phyloP scores from a whole-genome alignment of 2,113 vertebrate species.

The Suncus etruscus region DNA sequence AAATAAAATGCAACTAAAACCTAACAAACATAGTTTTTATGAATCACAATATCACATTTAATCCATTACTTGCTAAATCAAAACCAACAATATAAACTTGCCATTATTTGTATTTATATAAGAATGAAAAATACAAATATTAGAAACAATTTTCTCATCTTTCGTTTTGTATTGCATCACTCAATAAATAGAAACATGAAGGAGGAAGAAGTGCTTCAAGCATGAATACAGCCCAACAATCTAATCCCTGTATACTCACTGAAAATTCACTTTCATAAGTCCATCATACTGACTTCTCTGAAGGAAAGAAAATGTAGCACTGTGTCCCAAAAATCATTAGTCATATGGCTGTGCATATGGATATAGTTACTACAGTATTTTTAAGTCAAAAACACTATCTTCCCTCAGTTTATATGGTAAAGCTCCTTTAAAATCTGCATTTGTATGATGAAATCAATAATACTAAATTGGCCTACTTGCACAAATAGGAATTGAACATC shows the following conservation, averaged over 20 bases:
- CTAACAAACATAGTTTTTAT: background rate
- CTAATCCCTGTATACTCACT: background rate
- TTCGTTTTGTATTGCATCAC: background rate
- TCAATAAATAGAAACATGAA: background rate
- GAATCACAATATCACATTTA: background rate
- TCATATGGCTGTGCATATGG: slow-evolving; percentile 68
- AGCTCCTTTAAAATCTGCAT: slow-evolving; percentile 51
- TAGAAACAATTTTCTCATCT: background rate
- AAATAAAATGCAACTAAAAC: background rate
- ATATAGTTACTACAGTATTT: slow-evolving; percentile 56
- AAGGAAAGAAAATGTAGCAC: background rate
- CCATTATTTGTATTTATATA: slow-evolving; percentile 18
- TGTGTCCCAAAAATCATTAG: slow-evolving; percentile 37
- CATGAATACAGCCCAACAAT: background rate
- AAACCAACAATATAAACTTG: background rate
- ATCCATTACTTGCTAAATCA: background rate
- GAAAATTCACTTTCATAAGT: background rate
- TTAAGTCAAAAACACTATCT: slow-evolving; percentile 50
- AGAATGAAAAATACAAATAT: slow-evolving; percentile 14
- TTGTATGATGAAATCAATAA: slow-evolving; percentile 65
- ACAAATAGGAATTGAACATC: slow-evolving; percentile 10
- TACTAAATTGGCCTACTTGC: slow-evolving; percentile 52
- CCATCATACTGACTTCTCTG: background rate
- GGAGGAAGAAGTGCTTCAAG: background rate
- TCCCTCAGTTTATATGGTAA: slow-evolving; percentile 74